phyloP scores from a whole-genome alignment of 2,797 vertebrate species.

The Bovichtus variegatus region DNA sequence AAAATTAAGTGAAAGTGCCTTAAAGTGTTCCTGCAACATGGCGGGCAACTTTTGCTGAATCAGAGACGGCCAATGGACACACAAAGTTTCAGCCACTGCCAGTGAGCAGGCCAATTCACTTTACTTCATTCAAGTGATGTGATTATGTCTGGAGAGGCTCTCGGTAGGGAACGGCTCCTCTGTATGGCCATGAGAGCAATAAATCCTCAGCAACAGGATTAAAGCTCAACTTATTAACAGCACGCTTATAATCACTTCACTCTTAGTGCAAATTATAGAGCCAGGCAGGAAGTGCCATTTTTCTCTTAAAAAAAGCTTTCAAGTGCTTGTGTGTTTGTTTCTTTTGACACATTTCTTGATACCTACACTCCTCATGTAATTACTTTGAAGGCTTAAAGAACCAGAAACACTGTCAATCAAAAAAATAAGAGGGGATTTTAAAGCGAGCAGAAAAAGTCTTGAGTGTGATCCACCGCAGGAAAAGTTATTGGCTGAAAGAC shows the following conservation, averaged over 20 bases:
- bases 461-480: slow-evolving; percentile 23
- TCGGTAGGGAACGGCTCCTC: slow-evolving; percentile 58
- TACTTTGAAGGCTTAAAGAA: slow-evolving; percentile 26
- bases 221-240: slow-evolving; percentile 68
- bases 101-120: slow-evolving; percentile 66
- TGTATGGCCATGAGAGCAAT: slow-evolving; percentile 61
- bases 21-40: slow-evolving; percentile 47
- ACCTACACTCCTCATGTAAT: slow-evolving; percentile 27
- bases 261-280: slow-evolving; percentile 50
- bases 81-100: slow-evolving; percentile 52
- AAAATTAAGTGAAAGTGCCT: slow-evolving; percentile 54
- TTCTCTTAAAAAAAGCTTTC: slow-evolving; percentile 36
- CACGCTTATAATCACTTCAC: slow-evolving; percentile 62
- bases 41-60: slow-evolving; percentile 49
- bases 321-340: slow-evolving; percentile 42
- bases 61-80: slow-evolving; percentile 49
- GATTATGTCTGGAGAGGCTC: slow-evolving; percentile 74
- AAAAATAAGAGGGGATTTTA: slow-evolving; percentile 21
- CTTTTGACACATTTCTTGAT: slow-evolving; percentile 38
- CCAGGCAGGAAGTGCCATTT: slow-evolving; percentile 32
- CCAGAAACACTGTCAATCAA: slow-evolving; percentile 23
- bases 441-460: neutral
- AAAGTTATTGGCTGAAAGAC: slow-evolving; percentile 32
- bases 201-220: slow-evolving; percentile 72
- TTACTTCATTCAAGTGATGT: slow-evolving; percentile 61